Conservation (phyloP, 2,797 vertebrate genomes). For the Clarias fuscus region DNA sequence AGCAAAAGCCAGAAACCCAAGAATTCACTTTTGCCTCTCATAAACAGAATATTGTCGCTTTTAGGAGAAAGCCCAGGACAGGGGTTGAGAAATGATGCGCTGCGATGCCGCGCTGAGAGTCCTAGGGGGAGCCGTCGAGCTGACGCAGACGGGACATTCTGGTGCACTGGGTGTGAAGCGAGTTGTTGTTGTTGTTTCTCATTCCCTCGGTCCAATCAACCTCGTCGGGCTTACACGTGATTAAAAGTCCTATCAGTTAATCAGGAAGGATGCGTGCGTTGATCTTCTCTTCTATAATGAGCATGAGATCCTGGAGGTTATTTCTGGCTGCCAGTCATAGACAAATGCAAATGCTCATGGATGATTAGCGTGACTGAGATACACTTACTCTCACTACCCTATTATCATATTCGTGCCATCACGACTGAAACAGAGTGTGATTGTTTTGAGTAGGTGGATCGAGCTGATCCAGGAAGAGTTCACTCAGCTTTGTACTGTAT, state of each 20-base stretch:
- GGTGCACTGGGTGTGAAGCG: not conserved
- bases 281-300: not conserved
- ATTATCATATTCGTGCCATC: slow-evolving; percentile 6
- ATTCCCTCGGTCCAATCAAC: not conserved
- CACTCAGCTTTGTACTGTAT: not conserved
- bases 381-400: slow-evolving; percentile 9
- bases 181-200: no score
- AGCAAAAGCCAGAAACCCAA: not conserved
- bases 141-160: not conserved
- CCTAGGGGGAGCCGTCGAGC: not conserved
- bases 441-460: not conserved
- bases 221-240: not conserved
- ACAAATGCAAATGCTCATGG: not conserved
- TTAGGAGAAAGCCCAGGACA: not conserved
- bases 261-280: not conserved
- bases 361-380: not conserved
- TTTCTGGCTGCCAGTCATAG: not conserved
- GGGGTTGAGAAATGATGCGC: not conserved
- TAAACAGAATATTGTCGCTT: slow-evolving; percentile 6
- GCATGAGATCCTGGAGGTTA: not conserved
- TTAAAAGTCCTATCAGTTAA: not conserved
- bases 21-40: not conserved
- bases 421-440: not conserved
- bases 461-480: not conserved
- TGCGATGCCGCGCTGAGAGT: not conserved